Conservation (phyloP, 2,113 vertebrate genomes). For the Loxodonta africana region DNA sequence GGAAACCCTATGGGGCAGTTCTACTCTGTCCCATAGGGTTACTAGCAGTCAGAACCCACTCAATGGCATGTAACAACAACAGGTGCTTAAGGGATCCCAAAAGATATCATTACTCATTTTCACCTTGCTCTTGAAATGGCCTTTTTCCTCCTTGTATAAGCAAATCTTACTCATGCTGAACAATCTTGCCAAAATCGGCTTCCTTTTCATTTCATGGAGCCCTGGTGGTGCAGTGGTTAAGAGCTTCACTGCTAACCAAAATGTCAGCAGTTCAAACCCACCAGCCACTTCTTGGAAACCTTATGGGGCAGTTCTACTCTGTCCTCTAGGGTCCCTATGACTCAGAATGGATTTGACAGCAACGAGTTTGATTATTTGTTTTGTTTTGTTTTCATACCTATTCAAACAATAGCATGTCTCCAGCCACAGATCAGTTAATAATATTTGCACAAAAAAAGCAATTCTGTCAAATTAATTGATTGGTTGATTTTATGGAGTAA, state of each 20-base stretch:
- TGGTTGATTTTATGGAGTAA: conserved; percentile 7
- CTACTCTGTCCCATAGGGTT: no score
- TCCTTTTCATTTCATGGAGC: not conserved
- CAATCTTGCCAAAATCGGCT: not conserved
- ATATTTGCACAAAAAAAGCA: conserved; percentile 24
- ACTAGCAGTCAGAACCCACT: no score
- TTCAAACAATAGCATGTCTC: conserved; percentile 4
- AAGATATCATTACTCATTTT: not conserved
- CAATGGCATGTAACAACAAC: no score
- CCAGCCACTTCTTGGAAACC: no score
- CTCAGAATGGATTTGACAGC: no score
- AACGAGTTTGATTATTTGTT: no score
- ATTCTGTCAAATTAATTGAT: not conserved
- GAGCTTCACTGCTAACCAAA: no score
- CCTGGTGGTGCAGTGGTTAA: no score
- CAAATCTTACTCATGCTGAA: not conserved
- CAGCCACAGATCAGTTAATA: conserved; percentile 3
- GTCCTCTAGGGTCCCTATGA: no score
- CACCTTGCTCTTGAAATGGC: not conserved
- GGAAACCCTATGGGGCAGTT: no score
- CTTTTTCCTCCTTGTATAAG: not conserved
- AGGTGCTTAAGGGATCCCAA: not conserved
- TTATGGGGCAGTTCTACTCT: no score
- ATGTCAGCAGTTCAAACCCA: no score
- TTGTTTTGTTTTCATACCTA: not conserved